phyloP scores from a whole-genome alignment of 2,797 vertebrate species.

The Novumbra hubbsi region DNA sequence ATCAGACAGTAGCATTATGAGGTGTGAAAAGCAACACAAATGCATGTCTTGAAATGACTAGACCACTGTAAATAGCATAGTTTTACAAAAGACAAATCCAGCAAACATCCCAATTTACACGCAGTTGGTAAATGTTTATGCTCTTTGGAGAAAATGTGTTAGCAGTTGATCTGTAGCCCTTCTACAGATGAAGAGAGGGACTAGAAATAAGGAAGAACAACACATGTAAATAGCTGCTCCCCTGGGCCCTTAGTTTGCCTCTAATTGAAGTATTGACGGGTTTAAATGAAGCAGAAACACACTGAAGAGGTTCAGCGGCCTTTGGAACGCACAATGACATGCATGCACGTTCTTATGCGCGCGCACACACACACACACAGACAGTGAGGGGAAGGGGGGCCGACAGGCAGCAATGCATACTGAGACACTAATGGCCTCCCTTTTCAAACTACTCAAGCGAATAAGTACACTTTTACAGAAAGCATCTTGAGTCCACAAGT shows the following conservation, averaged over 20 bases:
- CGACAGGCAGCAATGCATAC: slow-evolving; percentile 36
- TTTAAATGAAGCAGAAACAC: slow-evolving; percentile 81
- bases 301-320: slow-evolving; percentile 50
- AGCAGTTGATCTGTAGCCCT: neutral
- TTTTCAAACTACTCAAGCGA: slow-evolving; percentile 63
- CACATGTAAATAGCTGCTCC: slow-evolving; percentile 59
- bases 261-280: slow-evolving; percentile 78
- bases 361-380: slow-evolving; percentile 10
- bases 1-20: neutral
- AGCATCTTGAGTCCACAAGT: slow-evolving; percentile 51
- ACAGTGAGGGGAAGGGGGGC: neutral
- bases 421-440: slow-evolving; percentile 60
- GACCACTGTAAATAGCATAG: neutral
- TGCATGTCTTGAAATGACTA: neutral
- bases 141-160: neutral
- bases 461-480: slow-evolving; percentile 60
- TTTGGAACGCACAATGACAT: slow-evolving; percentile 1
- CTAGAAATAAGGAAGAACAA: slow-evolving; percentile 59
- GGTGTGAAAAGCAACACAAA: neutral
- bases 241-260: slow-evolving; percentile 60
- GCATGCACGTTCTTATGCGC: neutral
- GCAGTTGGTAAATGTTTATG: neutral
- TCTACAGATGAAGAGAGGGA: slow-evolving; percentile 16
- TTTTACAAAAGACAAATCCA: neutral
- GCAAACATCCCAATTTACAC: neutral